Evolutionary conservation across 1,140 invertebrate species (phyloP), one percentile per base, ranked within the genome.

Genomic region (Metopolophium dirhodum): DNA sequence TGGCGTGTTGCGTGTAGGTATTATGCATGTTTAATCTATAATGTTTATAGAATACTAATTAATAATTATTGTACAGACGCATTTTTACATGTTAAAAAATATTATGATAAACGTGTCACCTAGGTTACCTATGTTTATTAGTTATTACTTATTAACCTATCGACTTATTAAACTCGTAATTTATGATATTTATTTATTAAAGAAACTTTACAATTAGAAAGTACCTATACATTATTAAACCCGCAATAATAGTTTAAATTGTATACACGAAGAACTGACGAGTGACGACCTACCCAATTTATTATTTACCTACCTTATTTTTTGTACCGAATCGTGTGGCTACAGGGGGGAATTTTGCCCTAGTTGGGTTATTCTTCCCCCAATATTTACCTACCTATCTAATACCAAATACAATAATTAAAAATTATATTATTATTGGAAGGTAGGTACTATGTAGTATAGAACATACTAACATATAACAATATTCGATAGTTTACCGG

Each of bases 101-200:
- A 77, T 68, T 68, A 68, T n/a, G 1, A n/a, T 18, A n/a, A n/a
- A 77, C n/a, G 18, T 77, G n/a, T n/a, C 18, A 77, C 61, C 61
- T 77, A n/a, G 61, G 61, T 77, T 54, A n/a, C n/a, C n/a, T n/a
- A n/a, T 68, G 61, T 77, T 77, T 77, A 77, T 30, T 68, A n/a
- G 26, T 30, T 14, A 23, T 30, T 68, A n/a, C 9, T 30, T 14
- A 23, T 57, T 23, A 22, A 77, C 14, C 61, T n/a, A 77, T 14
- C 14, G 18, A n/a, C 61, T 14, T 77, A 77, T n/a, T 77, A n/a
- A 0, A 35, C 14, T 77, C n/a, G 4, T 77, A 35, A 77, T 35
- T n/a, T 77, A 77, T 77, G n/a, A 77, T 77, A n/a, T 77, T 77
- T n/a, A 77, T 77, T 18, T 77, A 68, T 30, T 30, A 68, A 68